These are phyloP conservation scores for Baccha elongata DNA, from an alignment of 2,888 invertebrate genomes.

Conservation along the genomic window DNA sequence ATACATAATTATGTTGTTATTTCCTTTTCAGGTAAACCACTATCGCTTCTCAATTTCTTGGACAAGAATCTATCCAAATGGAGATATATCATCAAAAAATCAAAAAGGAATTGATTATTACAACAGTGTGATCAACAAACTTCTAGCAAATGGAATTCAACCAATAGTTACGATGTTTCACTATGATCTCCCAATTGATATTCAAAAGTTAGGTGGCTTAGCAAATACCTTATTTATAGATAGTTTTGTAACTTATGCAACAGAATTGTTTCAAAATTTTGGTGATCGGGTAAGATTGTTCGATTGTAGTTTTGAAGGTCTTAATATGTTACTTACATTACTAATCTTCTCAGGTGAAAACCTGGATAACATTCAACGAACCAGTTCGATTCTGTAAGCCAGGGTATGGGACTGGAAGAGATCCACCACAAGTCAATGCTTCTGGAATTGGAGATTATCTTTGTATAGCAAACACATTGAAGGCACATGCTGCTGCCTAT, in stretches of 20 bases:
- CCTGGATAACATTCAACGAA: conserved; percentile 80
- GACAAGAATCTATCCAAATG: conserved; percentile 86
- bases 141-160: conserved; percentile 84
- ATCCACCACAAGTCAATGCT: conserved; percentile 80
- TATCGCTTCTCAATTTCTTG: conserved; percentile 86
- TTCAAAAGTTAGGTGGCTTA: conserved; percentile 84
- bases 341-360: conserved; percentile 38
- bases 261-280: conserved; percentile 81
- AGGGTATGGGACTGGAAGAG: conserved; percentile 82
- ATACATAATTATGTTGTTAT: too few species aligned
- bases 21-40: conserved; percentile 78
- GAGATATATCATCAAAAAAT: conserved; percentile 82
- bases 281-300: conserved; percentile 82
- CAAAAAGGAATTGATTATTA: conserved; percentile 83
- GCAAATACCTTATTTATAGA: conserved; percentile 81
- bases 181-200: conserved; percentile 83
- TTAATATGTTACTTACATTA: not conserved
- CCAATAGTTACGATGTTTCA: conserved; percentile 85
- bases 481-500: conserved; percentile 84
- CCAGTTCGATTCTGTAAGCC: conserved; percentile 82
- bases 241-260: conserved; percentile 83
- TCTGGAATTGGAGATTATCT: conserved; percentile 83
- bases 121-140: conserved; percentile 85
- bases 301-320: not conserved
- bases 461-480: conserved; percentile 83